phyloP scores from a whole-genome alignment of 2,888 invertebrate genomes.

The Elysia crispata region DNA sequence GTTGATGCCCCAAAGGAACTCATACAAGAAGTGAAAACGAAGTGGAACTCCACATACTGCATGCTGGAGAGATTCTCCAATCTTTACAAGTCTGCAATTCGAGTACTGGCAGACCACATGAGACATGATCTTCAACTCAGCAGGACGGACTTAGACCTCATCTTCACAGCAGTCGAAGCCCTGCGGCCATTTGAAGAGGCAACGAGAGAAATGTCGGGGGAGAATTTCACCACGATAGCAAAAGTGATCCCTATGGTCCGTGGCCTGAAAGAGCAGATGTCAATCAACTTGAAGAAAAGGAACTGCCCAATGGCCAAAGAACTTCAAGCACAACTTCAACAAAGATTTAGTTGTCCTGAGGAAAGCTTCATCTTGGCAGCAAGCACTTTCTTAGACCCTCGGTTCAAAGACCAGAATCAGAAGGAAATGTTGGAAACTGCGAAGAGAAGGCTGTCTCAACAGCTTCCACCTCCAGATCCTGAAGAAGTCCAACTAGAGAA shows the following conservation, averaged over 20 bases:
- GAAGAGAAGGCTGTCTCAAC: constrained; percentile 7
- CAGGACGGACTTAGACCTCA: constrained; percentile 5
- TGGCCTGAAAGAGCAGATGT: constrained; percentile 3
- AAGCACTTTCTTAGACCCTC: constrained; percentile 25
- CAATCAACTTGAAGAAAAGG: neutral
- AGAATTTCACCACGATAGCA: neutral
- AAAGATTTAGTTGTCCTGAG: neutral
- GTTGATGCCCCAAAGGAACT: neutral
- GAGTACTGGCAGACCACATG: neutral
- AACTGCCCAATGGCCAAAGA: neutral
- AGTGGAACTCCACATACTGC: constrained; percentile 24
- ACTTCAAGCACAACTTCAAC: neutral
- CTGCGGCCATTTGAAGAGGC: constrained; percentile 29
- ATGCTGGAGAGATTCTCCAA: constrained; percentile 12
- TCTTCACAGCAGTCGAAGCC: constrained; percentile 6
- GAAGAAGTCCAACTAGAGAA: constrained; percentile 4
- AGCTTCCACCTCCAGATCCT: constrained; percentile 14
- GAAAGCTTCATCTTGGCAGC: neutral
- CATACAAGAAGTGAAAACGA: constrained; percentile 17
- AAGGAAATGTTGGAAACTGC: constrained; percentile 13
- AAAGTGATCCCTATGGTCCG: neutral
- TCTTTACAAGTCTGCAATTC: neutral
- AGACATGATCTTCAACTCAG: constrained; percentile 5
- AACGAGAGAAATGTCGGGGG: constrained; percentile 18
- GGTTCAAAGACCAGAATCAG: constrained; percentile 24